These are phyloP conservation scores for Recurvirostra avosetta DNA, from an alignment of 2,113 vertebrate genomes.

Conservation along the genomic window DNA sequence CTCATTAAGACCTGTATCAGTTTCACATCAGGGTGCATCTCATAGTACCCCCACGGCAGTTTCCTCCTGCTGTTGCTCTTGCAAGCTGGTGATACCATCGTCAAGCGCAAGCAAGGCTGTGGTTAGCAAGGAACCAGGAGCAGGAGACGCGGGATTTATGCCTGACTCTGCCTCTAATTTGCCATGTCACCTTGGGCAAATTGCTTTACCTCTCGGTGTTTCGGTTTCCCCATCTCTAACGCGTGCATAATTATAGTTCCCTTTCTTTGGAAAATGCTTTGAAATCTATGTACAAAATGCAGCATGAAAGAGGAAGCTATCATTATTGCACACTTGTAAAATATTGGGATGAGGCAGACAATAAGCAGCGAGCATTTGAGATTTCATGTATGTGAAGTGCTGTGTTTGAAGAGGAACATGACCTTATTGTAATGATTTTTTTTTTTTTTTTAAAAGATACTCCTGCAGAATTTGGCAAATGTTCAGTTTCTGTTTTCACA, in stretches of 20 bases:
- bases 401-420: not conserved
- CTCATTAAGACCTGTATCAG: not conserved
- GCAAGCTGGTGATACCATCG: not conserved
- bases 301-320: not conserved
- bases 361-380: not conserved
- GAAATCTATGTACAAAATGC: not conserved
- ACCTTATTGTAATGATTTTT: not conserved
- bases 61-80: not conserved
- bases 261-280: slow-evolving; percentile 38
- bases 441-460: not conserved
- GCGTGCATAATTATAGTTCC: slow-evolving; percentile 21
- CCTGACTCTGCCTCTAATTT: slow-evolving; percentile 37
- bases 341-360: not conserved
- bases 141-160: not conserved
- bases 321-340: slow-evolving; percentile 24
- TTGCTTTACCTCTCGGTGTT: not conserved
- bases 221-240: slow-evolving; percentile 27
- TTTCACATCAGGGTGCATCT: not conserved
- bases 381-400: not conserved
- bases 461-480: not conserved
- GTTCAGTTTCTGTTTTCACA: not conserved
- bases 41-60: not conserved
- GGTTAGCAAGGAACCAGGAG: not conserved
- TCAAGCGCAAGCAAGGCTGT: not conserved
- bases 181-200: slow-evolving; percentile 32